Evolutionary conservation across 2,888 invertebrate species (phyloP).

Genomic region (Eumacrocentrus americanus): DNA sequence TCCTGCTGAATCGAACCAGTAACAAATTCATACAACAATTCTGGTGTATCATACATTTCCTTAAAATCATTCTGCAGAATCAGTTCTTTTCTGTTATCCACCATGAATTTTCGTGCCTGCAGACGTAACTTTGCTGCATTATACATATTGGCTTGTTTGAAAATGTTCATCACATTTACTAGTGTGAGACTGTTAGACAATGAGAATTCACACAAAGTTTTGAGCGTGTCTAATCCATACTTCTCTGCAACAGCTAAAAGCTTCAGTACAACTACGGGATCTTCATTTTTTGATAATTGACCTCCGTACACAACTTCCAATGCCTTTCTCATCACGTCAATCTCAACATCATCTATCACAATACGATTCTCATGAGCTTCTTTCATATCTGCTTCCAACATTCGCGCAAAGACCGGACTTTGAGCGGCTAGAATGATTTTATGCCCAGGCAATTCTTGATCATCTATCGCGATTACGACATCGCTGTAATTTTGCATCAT

Average conservation of each 20-base stretch:
- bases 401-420: conserved; percentile 3
- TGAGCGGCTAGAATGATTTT: conserved; percentile 2
- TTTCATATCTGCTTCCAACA: not conserved
- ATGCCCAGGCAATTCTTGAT: not conserved
- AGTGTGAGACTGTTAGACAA: not conserved
- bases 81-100: not conserved
- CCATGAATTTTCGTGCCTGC: not conserved
- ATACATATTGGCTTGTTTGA: not conserved
- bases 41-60: not conserved
- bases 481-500: not conserved
- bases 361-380: not conserved
- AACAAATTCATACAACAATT: too few species aligned
- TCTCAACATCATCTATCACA: not conserved
- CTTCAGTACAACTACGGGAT: not conserved
- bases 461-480: not conserved
- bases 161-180: not conserved
- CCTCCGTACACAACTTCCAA: not conserved
- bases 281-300: not conserved
- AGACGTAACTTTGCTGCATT: not conserved
- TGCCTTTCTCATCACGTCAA: not conserved
- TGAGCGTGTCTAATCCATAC: not conserved
- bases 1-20: too few species aligned
- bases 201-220: not conserved
- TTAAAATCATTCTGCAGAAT: not conserved
- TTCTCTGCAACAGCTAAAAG: not conserved